Evolutionary conservation across 2,113 vertebrate genomes (phyloP).

Genomic region (Chlamydotis undulata): DNA sequence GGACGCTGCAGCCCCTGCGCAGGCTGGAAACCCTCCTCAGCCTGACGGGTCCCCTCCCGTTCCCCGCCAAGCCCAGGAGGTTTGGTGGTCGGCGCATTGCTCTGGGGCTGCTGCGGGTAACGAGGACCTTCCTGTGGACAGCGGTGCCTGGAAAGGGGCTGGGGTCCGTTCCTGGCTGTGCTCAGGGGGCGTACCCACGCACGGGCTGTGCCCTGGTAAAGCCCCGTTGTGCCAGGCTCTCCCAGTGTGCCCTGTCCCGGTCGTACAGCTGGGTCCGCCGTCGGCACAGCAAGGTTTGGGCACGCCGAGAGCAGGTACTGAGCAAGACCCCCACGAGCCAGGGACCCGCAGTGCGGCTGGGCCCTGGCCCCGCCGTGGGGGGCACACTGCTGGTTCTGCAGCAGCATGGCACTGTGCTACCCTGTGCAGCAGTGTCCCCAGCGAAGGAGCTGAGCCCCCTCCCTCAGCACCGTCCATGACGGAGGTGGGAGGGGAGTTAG

Average conservation of each 20-base stretch:
- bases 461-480: not conserved
- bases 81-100: not conserved
- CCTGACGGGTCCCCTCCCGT: accelerated
- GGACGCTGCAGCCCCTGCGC: not conserved
- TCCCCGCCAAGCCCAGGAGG: not conserved
- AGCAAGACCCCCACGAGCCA: accelerated
- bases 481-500: not conserved
- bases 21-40: not conserved
- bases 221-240: not conserved
- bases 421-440: not conserved
- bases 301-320: accelerated
- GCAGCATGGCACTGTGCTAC: accelerated
- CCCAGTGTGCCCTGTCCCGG: not conserved
- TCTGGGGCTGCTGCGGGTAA: not conserved
- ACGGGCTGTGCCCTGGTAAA: not conserved
- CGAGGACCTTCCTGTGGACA: not conserved
- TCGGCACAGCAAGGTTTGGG: not conserved
- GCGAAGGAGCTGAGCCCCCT: not conserved
- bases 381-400: not conserved
- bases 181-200: no score
- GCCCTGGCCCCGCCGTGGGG: not conserved
- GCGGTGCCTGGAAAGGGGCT: not conserved
- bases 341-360: no score
- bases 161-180: not conserved
- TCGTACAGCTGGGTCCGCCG: not conserved